Conservation (phyloP, 2,113 vertebrate species). For the Ceratotherium simum region DNA sequence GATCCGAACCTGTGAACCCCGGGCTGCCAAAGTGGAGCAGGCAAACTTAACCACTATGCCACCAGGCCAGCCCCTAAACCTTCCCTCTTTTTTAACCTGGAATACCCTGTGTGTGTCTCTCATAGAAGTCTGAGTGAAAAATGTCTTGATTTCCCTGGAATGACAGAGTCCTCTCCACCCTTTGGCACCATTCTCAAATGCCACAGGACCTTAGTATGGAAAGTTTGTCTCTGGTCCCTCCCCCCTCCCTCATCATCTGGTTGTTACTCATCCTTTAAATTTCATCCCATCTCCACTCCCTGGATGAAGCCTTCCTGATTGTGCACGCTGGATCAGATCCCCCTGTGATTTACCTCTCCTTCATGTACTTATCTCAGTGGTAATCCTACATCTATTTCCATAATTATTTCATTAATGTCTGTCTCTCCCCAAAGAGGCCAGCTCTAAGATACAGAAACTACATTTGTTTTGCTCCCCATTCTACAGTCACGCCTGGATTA, state of each 20-base stretch:
- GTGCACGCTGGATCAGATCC: background rate
- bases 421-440: background rate
- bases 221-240: background rate
- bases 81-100: background rate
- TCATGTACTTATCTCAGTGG: background rate
- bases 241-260: background rate
- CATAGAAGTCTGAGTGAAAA: background rate
- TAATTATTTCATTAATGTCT: background rate
- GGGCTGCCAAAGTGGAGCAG: too few species aligned
- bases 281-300: background rate
- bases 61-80: background rate
- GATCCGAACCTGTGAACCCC: too few species aligned
- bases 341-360: background rate
- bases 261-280: background rate
- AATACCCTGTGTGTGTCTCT: background rate
- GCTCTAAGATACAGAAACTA: background rate
- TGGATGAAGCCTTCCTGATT: background rate
- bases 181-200: background rate
- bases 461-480: background rate
- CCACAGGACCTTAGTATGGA: background rate
- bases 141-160: background rate
- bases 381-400: background rate
- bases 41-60: too few species aligned
- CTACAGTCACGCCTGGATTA: background rate
- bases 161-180: background rate